Percentiles rank a stretch among this genome's conserved stretches.
Evolutionary conservation across 2,888 invertebrate genomes (phyloP).

Genomic region (Electrophaes corylata): DNA sequence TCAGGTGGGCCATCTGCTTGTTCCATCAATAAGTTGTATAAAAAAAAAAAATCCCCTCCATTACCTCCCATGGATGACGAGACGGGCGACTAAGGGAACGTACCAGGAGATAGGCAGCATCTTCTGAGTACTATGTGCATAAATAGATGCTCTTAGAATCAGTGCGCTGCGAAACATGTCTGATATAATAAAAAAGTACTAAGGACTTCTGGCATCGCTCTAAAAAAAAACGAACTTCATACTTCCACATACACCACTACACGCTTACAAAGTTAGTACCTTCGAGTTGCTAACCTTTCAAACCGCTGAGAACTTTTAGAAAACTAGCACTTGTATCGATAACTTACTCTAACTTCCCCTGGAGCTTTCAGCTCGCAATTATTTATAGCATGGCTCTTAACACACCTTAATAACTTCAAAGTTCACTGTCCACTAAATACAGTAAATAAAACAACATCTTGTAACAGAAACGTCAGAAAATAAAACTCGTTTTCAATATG

Average conservation of each 20-base stretch:
- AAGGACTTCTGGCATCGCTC: constrained; percentile 5
- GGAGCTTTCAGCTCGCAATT: constrained; percentile 26
- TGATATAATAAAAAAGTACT: neutral
- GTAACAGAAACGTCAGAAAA: too few species aligned
- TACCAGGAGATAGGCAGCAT: too few species aligned
- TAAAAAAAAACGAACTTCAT: constrained; percentile 28
- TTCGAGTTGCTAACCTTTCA: constrained; percentile 31
- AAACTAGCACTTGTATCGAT: constrained; percentile 34
- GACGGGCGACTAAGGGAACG: too few species aligned
- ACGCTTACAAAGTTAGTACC: constrained; percentile 27
- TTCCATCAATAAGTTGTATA: too few species aligned
- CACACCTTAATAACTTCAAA: neutral
- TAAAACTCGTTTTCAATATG: too few species aligned
- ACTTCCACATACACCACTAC: constrained; percentile 24
- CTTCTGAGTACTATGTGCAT: too few species aligned
- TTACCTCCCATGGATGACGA: too few species aligned
- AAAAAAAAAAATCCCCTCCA: too few species aligned
- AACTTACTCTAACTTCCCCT: constrained; percentile 30
- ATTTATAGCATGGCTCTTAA: constrained; percentile 19
- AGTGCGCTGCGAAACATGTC: too few species aligned
- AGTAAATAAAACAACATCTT: too few species aligned
- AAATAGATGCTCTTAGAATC: too few species aligned
- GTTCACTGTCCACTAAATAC: neutral
- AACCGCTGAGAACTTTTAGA: constrained; percentile 31
- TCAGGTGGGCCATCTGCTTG: too few species aligned